Percentiles rank a stretch among this genome's conserved stretches.
Evolutionary conservation across 2,113 vertebrate species (phyloP).

Genomic region (Parotia lawesii): DNA sequence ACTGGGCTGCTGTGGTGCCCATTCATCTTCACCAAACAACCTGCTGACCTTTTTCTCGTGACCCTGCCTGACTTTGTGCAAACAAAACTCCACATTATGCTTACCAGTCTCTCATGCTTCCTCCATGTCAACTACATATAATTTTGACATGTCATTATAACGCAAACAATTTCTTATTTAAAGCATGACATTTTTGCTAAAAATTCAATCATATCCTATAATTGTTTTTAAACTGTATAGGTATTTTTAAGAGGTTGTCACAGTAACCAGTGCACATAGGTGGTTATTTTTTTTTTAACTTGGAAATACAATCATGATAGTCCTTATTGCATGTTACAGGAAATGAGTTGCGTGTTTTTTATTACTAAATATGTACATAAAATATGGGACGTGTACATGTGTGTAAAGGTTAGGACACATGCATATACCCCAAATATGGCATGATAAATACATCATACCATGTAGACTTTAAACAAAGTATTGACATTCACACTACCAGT

Average conservation of each 20-base stretch:
- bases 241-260: neutral
- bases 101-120: neutral
- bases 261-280: neutral
- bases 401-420: neutral
- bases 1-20: rapidly evolving
- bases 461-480: neutral
- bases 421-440: neutral
- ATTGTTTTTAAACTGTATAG: neutral
- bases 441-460: neutral
- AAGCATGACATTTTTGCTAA: neutral
- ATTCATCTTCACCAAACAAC: neutral
- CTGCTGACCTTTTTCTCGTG: neutral
- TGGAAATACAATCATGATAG: neutral
- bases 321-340: neutral
- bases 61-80: neutral
- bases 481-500: neutral
- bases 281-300: neutral
- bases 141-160: neutral
- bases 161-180: neutral
- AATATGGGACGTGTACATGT: neutral
- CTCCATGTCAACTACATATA: neutral
- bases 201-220: neutral
- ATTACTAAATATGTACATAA: neutral
- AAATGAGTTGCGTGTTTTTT: neutral
- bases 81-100: neutral